Evolutionary conservation across 64 coral and sea anemone genomes (phyloP).

Genomic region (Stichodactyla mertensii): DNA sequence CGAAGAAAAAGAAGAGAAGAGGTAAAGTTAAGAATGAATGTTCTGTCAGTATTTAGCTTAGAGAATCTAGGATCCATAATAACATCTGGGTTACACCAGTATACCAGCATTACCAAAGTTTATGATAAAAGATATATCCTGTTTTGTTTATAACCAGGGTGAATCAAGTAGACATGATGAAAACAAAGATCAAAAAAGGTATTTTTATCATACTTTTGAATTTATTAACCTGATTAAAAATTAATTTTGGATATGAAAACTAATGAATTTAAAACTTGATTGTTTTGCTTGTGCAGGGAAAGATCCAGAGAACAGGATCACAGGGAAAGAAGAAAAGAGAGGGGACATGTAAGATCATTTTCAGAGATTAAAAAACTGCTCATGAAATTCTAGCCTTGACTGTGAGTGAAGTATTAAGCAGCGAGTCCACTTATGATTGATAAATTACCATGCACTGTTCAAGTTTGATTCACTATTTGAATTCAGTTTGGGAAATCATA

Average conservation of each 20-base stretch:
- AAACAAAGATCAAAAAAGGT: neutral
- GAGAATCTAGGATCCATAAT: no score
- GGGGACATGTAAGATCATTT: neutral
- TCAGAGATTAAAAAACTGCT: neutral
- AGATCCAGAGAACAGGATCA: neutral
- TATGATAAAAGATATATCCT: neutral
- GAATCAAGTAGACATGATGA: neutral
- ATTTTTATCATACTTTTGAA: neutral
- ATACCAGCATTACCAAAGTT: no score
- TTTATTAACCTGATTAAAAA: neutral
- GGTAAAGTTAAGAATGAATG: neutral
- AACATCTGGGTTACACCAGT: no score
- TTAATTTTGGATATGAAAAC: neutral
- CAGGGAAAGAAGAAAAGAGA: slow-evolving; percentile 5
- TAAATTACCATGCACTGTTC: no score
- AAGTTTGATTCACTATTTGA: no score
- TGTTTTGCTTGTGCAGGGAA: neutral
- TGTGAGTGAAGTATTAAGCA: no score
- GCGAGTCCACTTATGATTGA: no score
- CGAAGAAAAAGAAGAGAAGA: neutral
- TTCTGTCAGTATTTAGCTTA: neutral
- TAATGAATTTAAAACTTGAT: neutral
- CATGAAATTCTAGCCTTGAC: no score
- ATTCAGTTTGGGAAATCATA: no score
- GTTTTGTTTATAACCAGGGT: neutral